These are phyloP conservation scores for Thyatira batis DNA, from an alignment of 2,888 invertebrate species.

Conservation along the genomic window DNA sequence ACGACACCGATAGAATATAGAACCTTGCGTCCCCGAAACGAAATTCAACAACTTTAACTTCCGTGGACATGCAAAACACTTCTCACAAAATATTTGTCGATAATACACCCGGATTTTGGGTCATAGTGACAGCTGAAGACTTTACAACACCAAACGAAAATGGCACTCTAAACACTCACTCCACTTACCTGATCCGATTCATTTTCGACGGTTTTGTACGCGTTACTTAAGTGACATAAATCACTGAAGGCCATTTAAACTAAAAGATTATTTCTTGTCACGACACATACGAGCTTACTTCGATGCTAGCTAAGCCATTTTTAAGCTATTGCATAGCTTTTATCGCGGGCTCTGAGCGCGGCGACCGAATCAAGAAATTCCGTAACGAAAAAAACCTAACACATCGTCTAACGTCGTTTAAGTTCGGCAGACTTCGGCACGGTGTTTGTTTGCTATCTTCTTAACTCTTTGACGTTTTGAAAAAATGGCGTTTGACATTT, in stretches of 20 bases:
- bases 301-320: slow-evolving; percentile 80
- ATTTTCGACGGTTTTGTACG: slow-evolving; percentile 80
- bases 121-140: slow-evolving; percentile 77
- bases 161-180: slow-evolving; percentile 55
- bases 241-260: slow-evolving; percentile 83
- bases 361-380: too few relatives aligned
- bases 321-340: too few relatives aligned
- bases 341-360: too few relatives aligned
- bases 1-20: slow-evolving; percentile 28
- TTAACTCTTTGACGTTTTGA: too few relatives aligned
- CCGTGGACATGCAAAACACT: slow-evolving; percentile 33
- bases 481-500: too few relatives aligned
- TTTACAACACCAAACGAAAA: slow-evolving; percentile 72
- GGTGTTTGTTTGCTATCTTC: too few relatives aligned
- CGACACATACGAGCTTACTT: slow-evolving; percentile 75
- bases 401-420: too few relatives aligned
- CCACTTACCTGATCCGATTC: slow-evolving; percentile 77
- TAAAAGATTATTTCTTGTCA: slow-evolving; percentile 79
- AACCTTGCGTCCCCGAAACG: slow-evolving; percentile 8
- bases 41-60: slow-evolving; percentile 9
- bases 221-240: slow-evolving; percentile 79
- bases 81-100: slow-evolving; percentile 46
- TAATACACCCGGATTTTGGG: slow-evolving; percentile 71
- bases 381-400: too few relatives aligned
- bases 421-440: too few relatives aligned